Base-by-base conservation (phyloP, 2,888 invertebrate species). In the Cryptocheilus praepositus region DNA sequence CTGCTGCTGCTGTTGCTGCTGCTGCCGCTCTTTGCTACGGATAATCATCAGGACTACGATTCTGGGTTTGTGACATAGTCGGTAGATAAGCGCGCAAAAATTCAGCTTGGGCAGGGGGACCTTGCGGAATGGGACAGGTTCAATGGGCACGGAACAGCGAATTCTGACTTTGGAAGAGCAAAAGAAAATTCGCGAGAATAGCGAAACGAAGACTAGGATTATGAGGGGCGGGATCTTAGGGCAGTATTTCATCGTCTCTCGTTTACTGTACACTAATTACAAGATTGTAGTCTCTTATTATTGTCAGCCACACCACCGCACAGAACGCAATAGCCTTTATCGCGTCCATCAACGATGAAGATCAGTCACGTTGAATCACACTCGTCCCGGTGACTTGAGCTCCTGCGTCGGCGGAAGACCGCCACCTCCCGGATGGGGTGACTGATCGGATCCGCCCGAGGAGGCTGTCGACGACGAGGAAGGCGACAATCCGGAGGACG, bases 391-490 rank as follows among this genome's bases (percentile, higher is more conserved):
- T 4, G 88, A 88, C 69, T 89, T 88, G 60, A 89, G 82, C 73
- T 88, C 88, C 77, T 86, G 79, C 56, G 85, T 83, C 56, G 85
- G 81, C 51, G 85, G 74, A 57, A 74, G 77, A n/a, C 80, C 79
- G 63, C 71, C 75, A 61, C 81, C 80, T 53, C 62, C 19, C 28
- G 86, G 83, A 69, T 86, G 87, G 2, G 87, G 86, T 59, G 88
- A 87, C 57, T 86, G 86, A 53, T 88, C 88, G 70, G 88, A 87
- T 21, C 83, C 90, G 81, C 89, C 91, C 80, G 91, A 91, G 78
- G 91, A 91, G 79, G 91, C 91, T 65, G 90, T 89, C 85, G 91
- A 91, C 83, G 89, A 90, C 79, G 91, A 91, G 88, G 92, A 92
- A 81, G 92, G 84, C 87, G 92, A 84, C 84, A 91, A 82, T n/a